Base-by-base conservation (phyloP, 2,797 vertebrate species). In the Centroberyx gerrardi region DNA sequence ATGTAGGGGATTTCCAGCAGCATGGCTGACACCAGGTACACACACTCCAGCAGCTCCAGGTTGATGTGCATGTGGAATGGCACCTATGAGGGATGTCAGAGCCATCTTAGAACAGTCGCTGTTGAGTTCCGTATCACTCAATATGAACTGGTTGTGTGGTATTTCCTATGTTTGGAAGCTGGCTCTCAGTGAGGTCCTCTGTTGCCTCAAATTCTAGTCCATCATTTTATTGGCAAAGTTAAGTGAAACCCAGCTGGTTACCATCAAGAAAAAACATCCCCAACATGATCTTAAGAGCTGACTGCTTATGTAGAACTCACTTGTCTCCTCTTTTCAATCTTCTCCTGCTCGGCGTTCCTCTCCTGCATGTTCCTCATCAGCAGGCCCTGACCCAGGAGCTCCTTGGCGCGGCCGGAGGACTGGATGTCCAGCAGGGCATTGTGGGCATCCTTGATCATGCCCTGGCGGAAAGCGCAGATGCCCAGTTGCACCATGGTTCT, bases 61-160 rank as follows among this genome's bases (percentile, higher is more conserved):
- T 98, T 98, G 85, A 98, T 97, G 92, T 98, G 97, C 95, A 98
- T 96, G 90, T 98, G 97, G 94, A 98, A 98, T 0, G 97, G 97
- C 54, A 98, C 97, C 95, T 96, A 59, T 5, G 15, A 66, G 0
- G 2, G 4, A 76, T 6, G 3, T 40, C 12, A 55, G 49, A 70
- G 29, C 1, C 4, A 46, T n/a, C 49, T 61, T 22, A 58, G 1
- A 2, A 27, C 33, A 36, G 33, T 17, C 7, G 8, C 22, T 0
- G 3, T 44, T 3, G 22, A 1, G 3, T 18, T 40, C 10, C 15
- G 14, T 17, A 18, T 4, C 38, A 61, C 22, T 15, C 31, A 22
- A 22, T 22, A 22, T 22, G 22, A 22, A 22, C 22, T 22, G 22
- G 22, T 22, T 22, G 22, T 1, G 22, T 22, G 22, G 14, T 31